Base-by-base conservation (phyloP, 2,888 invertebrate genomes). In the Hirtodrosophila histrioides region DNA sequence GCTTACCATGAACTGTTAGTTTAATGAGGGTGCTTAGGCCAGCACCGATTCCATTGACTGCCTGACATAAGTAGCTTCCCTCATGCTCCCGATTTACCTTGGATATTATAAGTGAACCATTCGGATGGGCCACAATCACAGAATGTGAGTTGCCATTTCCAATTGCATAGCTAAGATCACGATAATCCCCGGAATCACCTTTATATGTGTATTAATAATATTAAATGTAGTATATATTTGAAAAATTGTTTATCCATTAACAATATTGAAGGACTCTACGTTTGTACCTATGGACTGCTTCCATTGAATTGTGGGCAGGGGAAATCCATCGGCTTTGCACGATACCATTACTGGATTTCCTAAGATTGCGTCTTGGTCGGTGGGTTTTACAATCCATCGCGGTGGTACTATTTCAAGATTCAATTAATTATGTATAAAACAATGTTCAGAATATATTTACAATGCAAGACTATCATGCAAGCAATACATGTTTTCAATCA, bases 321-420 rank as follows among this genome's bases (percentile, higher is more conserved):
- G 96, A 86, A 95, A 95, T 36, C 96, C 96, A 51, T 94, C 94
- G 8, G 96, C 95, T 88, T 94, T 94, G 88, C 96, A 96, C 74
- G 94, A 94, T 72, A 96, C 92, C 4, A 94, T 92, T 57, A 95
- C 93, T 3, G 94, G 91, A 84, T 95, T 95, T 33, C 96, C 96
- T 50, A 95, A 94, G 74, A 95, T 93, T 45, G 95, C 94, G 55
- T 95, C 94, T 78, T 94, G 94, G 89, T 96, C 95, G 88, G 93
- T 93, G 8, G 95, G 95, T 88, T 96, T 95, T 83, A 94, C 92
- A 57, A 95, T 92, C 94, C 95, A 95, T 86, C 95, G 94, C 5
- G 96, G 95, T 17, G 96, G 96, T 71, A 96, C 96, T 96, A 61
- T 64, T 66, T 53, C 37, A 31, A 37, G 31, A 72, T 75, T 40